Conservation (phyloP, 2,888 invertebrate species). For the Phania funesta region DNA sequence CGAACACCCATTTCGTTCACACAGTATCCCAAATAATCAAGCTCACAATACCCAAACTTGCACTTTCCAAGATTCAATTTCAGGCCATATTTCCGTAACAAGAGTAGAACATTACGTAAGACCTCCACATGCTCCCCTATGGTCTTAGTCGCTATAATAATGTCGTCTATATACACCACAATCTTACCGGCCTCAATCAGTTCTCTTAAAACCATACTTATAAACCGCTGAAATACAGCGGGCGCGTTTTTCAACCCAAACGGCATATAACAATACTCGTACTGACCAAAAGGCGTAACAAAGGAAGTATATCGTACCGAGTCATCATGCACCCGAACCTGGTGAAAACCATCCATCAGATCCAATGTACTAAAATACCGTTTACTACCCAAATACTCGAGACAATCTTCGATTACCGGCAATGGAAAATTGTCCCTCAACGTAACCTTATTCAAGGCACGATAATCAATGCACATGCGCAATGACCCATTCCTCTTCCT, state of each 20-base stretch:
- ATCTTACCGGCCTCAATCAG: too few species aligned
- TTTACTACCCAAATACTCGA: constrained; percentile 27
- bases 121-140: not conserved
- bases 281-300: constrained; percentile 16
- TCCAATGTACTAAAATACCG: too few species aligned
- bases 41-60: too few species aligned
- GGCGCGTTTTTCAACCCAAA: not conserved
- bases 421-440: constrained; percentile 1
- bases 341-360: too few species aligned
- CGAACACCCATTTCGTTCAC: too few species aligned
- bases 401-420: constrained; percentile 12
- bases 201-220: too few species aligned
- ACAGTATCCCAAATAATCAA: too few species aligned
- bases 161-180: constrained; percentile 38
- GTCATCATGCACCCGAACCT: too few species aligned
- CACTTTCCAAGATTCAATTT: too few species aligned
- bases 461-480: constrained; percentile 18
- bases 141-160: constrained; percentile 1
- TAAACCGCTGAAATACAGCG: too few species aligned
- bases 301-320: constrained; percentile 28
- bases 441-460: not conserved
- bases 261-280: not conserved
- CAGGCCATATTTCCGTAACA: not conserved
- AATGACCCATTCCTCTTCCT: not conserved
- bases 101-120: not conserved